Conservation (phyloP, 2,113 vertebrate genomes). For the Arothron firmamentum region DNA sequence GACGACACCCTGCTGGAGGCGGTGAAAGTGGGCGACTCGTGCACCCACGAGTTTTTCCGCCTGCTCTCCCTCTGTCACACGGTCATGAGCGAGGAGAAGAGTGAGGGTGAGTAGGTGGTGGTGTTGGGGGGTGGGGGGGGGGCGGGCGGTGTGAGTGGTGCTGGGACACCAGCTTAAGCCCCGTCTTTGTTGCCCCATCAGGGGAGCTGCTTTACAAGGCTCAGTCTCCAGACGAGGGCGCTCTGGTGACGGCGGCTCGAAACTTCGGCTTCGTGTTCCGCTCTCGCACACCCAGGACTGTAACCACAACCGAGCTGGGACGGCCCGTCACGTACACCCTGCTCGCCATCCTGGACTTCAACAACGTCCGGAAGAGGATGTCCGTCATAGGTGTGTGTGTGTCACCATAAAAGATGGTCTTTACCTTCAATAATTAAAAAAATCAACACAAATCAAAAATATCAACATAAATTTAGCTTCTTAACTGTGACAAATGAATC, state of each 20-base stretch:
- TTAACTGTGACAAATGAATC: too few species aligned
- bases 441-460: neutral
- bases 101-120: slow-evolving; percentile 70
- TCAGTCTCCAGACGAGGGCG: slow-evolving; percentile 90
- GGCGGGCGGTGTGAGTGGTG: neutral
- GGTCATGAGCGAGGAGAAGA: slow-evolving; percentile 91
- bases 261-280: slow-evolving; percentile 93
- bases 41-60: slow-evolving; percentile 87
- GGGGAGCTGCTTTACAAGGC: slow-evolving; percentile 89
- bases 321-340: slow-evolving; percentile 83
- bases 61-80: slow-evolving; percentile 91
- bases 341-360: slow-evolving; percentile 92
- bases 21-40: slow-evolving; percentile 78
- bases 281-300: slow-evolving; percentile 84
- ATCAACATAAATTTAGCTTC: neutral
- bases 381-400: slow-evolving; percentile 83
- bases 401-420: neutral
- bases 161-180: neutral
- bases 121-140: too few species aligned
- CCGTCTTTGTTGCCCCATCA: slow-evolving; percentile 30
- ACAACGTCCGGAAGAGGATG: slow-evolving; percentile 93
- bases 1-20: slow-evolving; percentile 84
- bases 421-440: neutral
- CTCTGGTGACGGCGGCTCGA: slow-evolving; percentile 86
- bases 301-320: slow-evolving; percentile 86